A percentile compares a stretch with the other conserved stretches of the same genome.
phyloP scores from a whole-genome alignment of 2,113 vertebrate species.

The Colaptes auratus region DNA sequence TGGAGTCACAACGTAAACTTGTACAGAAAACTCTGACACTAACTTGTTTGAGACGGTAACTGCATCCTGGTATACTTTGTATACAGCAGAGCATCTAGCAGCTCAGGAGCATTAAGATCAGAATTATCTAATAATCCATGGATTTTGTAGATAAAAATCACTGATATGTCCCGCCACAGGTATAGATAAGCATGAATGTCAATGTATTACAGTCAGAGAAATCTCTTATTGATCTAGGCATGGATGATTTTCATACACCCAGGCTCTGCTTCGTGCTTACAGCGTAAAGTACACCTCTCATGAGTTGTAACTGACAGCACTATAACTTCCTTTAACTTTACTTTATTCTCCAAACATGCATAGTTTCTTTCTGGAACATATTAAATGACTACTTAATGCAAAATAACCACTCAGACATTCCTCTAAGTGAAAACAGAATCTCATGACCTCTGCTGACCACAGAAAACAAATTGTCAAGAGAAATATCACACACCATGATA shows the following conservation, averaged over 20 bases:
- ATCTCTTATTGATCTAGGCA: neutral
- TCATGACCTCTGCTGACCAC: neutral
- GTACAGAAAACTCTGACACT: neutral
- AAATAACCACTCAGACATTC: neutral
- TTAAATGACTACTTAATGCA: neutral
- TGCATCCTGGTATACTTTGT: neutral
- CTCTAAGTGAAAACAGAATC: neutral
- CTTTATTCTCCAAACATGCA: accelerated
- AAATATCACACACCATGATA: neutral
- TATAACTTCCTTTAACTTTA: neutral
- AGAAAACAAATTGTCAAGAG: neutral
- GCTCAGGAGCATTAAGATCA: neutral
- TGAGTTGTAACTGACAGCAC: neutral
- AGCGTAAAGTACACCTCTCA: neutral
- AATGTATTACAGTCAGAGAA: neutral
- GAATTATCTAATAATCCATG: neutral
- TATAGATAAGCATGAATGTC: neutral
- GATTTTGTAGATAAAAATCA: neutral
- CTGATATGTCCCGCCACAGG: too few relatives aligned
- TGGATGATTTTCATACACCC: neutral
- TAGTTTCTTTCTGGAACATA: accelerated
- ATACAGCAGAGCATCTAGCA: neutral
- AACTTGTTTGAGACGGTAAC: neutral
- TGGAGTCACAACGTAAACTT: neutral
- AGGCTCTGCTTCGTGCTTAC: neutral